Conservation (phyloP, 35 echinoderm and acorn worm species). For the Hemicentrotus pulcherrimus region DNA sequence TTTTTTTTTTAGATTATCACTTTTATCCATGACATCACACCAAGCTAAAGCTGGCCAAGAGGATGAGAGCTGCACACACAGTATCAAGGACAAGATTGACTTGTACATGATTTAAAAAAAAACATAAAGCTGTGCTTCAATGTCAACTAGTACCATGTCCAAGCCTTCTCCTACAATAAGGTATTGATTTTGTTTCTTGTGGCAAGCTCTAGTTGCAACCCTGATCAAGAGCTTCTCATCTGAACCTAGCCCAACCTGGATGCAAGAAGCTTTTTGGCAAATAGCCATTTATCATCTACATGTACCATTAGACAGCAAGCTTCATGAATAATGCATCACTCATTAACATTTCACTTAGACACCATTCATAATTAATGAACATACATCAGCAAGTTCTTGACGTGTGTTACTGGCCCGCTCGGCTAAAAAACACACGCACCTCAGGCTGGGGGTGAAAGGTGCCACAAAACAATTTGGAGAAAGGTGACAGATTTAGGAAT, state of each 20-base stretch:
- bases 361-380: conserved; percentile 26
- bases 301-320: background rate
- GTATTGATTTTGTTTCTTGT: too few relatives aligned
- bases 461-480: background rate
- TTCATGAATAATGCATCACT: background rate
- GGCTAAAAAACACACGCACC: background rate
- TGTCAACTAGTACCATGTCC: too few relatives aligned
- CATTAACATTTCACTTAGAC: conserved; percentile 46
- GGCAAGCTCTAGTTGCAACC: too few relatives aligned
- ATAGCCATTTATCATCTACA: conserved; percentile 5
- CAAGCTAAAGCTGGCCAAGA: too few relatives aligned
- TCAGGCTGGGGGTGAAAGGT: background rate
- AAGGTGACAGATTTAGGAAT: background rate
- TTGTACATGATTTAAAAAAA: too few relatives aligned
- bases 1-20: too few relatives aligned
- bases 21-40: too few relatives aligned
- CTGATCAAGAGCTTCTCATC: background rate
- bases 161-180: too few relatives aligned
- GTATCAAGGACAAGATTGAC: too few relatives aligned
- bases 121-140: too few relatives aligned
- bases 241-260: background rate
- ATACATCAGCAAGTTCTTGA: conserved; percentile 15
- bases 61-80: too few relatives aligned
- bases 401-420: background rate
- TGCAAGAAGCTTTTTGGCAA: background rate